Evolutionary conservation across 2,797 vertebrate genomes (phyloP), one percentile per base, ranked within the genome.

Genomic region (Betta splendens): DNA sequence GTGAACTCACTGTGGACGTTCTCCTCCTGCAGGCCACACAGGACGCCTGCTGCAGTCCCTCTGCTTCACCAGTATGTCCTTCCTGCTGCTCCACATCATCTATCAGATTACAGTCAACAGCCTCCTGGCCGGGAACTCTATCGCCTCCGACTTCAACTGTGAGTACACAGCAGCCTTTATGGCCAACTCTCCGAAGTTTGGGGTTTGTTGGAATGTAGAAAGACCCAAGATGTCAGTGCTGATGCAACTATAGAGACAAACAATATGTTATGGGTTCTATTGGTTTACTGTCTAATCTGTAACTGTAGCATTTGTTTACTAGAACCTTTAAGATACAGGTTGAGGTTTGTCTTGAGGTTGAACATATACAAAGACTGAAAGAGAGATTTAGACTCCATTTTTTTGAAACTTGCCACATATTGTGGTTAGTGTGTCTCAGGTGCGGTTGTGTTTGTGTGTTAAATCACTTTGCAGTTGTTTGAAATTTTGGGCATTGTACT

Each of bases 101-200:
- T 98, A 97, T 89, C 97, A 99, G 90, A 98, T 98, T 87, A 97
- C 94, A 8, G 69, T 98, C 91, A 92, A 93, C 87, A 98, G 95
- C 85, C 93, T 99, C 25, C 90, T 95, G 88, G 94, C 95, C 60
- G 77, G 89, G 79, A 90, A 87, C 32, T 86, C 75, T 61, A 94
- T 97, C 52, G 20, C 75, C 26, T 80, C 93, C 38, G 79, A 83
- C 73, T 98, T 95, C 90, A 97, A 91, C 92, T 99, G 98, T 99
- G 85, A 98, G 98, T 98, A 92, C 48, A 50, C 65, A 52, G 43
- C 44, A 36, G 51, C 52, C 32, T 74, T 67, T 58, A 32, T 64
- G 21, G 61, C 21, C 38, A 2, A 5, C 5, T 15, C 73, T 51
- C 16, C 28, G n/a, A 52, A 64, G 45, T 10, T 21, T 7, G 45